Conservation (phyloP, 2,888 invertebrate species). For the Syrphus vitripennis region DNA sequence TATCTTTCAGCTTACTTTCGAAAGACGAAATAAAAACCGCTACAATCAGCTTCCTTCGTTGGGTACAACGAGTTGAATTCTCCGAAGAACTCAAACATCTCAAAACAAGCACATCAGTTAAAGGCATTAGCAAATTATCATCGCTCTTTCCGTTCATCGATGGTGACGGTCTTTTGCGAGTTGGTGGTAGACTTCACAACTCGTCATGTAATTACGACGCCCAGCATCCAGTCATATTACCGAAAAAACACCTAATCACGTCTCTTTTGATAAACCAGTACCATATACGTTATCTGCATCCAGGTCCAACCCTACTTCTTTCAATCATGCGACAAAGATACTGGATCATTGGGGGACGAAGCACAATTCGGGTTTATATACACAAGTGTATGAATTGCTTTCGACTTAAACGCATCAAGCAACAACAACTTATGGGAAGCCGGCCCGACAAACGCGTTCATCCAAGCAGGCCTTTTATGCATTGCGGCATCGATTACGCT, state of each 20-base stretch:
- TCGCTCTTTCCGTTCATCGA: slow-evolving; percentile 17
- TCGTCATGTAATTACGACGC: slow-evolving; percentile 9
- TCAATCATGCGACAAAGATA: slow-evolving; percentile 6
- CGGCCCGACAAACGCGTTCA: slow-evolving; percentile 12
- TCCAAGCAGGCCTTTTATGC: slow-evolving; percentile 26
- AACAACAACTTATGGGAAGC: slow-evolving; percentile 37
- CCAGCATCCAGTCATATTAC: slow-evolving; percentile 32
- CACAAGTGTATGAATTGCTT: slow-evolving; percentile 30
- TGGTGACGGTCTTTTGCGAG: slow-evolving; percentile 17
- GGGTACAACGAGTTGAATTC: not conserved
- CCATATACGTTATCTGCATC: not conserved
- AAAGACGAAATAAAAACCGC: not conserved
- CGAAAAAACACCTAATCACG: not conserved
- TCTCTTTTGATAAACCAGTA: not conserved
- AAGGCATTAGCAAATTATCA: not conserved
- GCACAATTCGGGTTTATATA: slow-evolving; percentile 7
- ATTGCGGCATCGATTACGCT: slow-evolving; percentile 42
- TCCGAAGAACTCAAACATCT: not conserved
- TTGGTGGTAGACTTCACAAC: slow-evolving; percentile 36
- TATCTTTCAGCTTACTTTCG: not conserved
- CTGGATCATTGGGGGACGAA: slow-evolving; percentile 26
- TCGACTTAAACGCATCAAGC: slow-evolving; percentile 14
- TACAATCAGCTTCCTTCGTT: not conserved
- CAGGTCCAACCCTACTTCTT: slow-evolving; percentile 3
- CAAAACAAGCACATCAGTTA: not conserved